A percentile compares a stretch with the other conserved stretches of the same genome.
Evolutionary conservation across 2,797 vertebrate genomes (phyloP).

Genomic region (Prunella strophiata): DNA sequence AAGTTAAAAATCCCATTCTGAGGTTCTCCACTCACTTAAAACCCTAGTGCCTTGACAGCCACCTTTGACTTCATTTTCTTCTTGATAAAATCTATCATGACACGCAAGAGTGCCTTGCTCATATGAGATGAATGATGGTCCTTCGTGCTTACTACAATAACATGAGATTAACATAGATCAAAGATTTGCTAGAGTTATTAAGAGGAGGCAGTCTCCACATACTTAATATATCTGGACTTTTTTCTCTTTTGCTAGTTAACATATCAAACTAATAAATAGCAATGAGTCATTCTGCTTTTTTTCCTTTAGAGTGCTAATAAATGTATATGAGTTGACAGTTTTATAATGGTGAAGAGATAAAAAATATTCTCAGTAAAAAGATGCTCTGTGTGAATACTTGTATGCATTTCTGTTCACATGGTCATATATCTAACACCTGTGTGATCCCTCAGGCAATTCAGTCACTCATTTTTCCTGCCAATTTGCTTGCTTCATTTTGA

Average conservation of each 20-base stretch:
- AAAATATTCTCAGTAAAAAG: slow-evolving; percentile 36
- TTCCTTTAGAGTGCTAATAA: slow-evolving; percentile 18
- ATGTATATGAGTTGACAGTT: slow-evolving; percentile 32
- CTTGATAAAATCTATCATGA: slow-evolving; percentile 38
- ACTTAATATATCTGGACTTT: not conserved
- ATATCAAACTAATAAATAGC: slow-evolving; percentile 52
- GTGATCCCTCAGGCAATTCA: slow-evolving; percentile 66
- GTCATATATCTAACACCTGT: slow-evolving; percentile 64
- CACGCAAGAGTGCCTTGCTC: not conserved
- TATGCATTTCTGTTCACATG: slow-evolving; percentile 46
- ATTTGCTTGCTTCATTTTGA: slow-evolving; percentile 68
- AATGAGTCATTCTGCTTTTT: slow-evolving; percentile 20
- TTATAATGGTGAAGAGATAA: slow-evolving; percentile 43
- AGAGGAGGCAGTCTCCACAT: slow-evolving; percentile 1
- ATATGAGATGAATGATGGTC: slow-evolving; percentile 15
- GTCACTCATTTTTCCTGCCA: slow-evolving; percentile 63
- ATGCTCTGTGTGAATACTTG: slow-evolving; percentile 5
- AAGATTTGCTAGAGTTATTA: slow-evolving; percentile 39
- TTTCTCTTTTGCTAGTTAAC: slow-evolving; percentile 43
- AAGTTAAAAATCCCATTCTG: not conserved
- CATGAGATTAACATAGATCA: slow-evolving; percentile 42
- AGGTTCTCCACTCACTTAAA: slow-evolving; percentile 4
- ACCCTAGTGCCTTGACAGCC: not conserved
- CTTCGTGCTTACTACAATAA: slow-evolving; percentile 28
- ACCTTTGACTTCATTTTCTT: slow-evolving; percentile 53